Base-by-base conservation (phyloP, 2,113 vertebrate species). In the Heterotilapia buettikoferi region DNA sequence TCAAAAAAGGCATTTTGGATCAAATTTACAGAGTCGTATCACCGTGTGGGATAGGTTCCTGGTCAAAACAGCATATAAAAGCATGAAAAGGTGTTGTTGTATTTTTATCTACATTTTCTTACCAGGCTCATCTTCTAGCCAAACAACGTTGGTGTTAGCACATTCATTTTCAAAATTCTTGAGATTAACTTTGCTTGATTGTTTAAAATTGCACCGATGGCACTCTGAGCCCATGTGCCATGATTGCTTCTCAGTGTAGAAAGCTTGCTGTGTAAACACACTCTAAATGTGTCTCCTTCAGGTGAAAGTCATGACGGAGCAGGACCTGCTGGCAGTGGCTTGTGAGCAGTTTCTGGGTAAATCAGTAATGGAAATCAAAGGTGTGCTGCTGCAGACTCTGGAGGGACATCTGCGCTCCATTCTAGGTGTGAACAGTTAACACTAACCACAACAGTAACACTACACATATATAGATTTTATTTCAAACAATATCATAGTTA, bases 331-430 rank as follows among this genome's bases (percentile, higher is more conserved):
- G 91, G 98, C 97, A 0, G 94, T 99, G 40, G 98, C 98, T 29
- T 98, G 98, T 54, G 98, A 99, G 93, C 98, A 99, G 96, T 99
- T 99, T 86, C 92, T 99, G 93, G 98, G 98, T 79, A 98, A 98
- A 95, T 97, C 96, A 0, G 97, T 98, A 52, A 94, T 95, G 14
- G 98, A 98, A 63, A 98, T 99, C 92, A 99, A 99, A 94, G 97
- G 96, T 1, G 98, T 99, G 31, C 97, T 99, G 5, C 94, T 99
- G 71, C 98, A 99, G 95, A 99, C 98, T 0, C 94, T 99, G 90
- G 98, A 99, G 93, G 98, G 98, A 29, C 98, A 99, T 82, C 97
- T 99, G 68, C 98, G 98, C 85, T 98, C 98, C 92, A 99, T 99
- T 93, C 93, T 99, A 1, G 98, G 98, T 99, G 89, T 63, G 94